Conservation (phyloP, 2,113 vertebrate species). For the Nymphicus hollandicus region DNA sequence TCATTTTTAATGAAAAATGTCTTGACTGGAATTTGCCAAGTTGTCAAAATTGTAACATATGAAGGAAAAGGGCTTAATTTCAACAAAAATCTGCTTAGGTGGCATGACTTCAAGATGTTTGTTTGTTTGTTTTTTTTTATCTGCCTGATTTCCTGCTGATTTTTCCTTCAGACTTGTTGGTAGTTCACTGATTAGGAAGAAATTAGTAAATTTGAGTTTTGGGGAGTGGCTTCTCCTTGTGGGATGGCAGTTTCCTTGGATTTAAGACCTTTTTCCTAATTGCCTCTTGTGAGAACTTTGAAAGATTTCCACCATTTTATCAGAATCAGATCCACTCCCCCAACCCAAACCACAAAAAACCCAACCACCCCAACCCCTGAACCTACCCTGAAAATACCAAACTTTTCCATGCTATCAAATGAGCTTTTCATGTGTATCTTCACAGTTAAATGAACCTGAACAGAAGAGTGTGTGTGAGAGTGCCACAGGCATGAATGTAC, state of each 20-base stretch:
- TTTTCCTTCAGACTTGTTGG: background rate
- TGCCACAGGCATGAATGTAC: no score
- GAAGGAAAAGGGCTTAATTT: background rate
- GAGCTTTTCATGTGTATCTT: background rate
- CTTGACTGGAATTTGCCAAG: background rate
- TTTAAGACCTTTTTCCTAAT: background rate
- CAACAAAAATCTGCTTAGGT: background rate
- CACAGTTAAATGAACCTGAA: background rate
- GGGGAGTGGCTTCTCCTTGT: background rate
- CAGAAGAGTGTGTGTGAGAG: background rate
- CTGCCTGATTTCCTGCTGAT: background rate
- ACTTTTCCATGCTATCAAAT: background rate
- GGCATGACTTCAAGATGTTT: background rate
- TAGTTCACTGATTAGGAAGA: background rate
- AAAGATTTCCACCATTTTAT: background rate
- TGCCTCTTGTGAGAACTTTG: background rate
- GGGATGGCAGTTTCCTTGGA: accelerated
- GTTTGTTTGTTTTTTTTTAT: background rate
- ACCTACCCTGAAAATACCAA: background rate
- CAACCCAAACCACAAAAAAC: accelerated
- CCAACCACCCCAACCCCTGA: accelerated
- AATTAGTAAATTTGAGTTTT: background rate
- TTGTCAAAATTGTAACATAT: background rate
- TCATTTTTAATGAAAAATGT: background rate
- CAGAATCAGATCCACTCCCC: background rate